Base-by-base conservation (phyloP, 1,140 invertebrate genomes). In the Thaumatotibia leucotreta region DNA sequence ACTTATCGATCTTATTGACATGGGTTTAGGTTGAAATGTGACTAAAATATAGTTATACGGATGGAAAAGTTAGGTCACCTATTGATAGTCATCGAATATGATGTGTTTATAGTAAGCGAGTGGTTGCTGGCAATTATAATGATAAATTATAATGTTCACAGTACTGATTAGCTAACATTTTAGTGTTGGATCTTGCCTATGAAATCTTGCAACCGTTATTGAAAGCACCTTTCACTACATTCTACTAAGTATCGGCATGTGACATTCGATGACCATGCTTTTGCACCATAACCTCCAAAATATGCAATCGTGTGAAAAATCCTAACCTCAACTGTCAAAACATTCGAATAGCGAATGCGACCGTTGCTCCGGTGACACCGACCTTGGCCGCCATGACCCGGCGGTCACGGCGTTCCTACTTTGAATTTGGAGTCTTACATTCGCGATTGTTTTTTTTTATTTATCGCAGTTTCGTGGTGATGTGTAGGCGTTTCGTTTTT, bases 91-190 rank as follows among this genome's bases (percentile, higher is more conserved):
- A 58, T 58, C 52, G 52, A 58, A 58, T 58, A 58, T 58, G 52
- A 58, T 58, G 52, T 58, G 50, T 54, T 24, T 58, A 45, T 27
- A 29, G 52, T 58, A 58, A 58, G 52, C n/a, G 52, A 27, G 29
- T 58, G 6, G 52, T 58, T 58, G 52, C 11, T 31, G 23, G 52
- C 24, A 58, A 58, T 58, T 58, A 58, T 29, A 58, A 58, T 58
- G 8, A 29, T 58, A 58, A 58, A 58, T 29, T 58, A 58, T 58
- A n/a, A 31, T 58, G 52, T 58, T 58, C 29, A 58, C 52, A 58
- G 52, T 58, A 27, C 20, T 45, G 17, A 45, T 45, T 17, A 45
- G 9, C 1, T 8, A 1, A 45, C 17, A 14, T 4, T 39, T 14
- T 39, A 17, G 35, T 6, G n/a, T 39, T 39, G 14, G 33, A 14